A percentile compares a stretch with the other conserved stretches of the same genome.
phyloP scores from a whole-genome alignment of 2,113 vertebrate genomes.

The Rhabdornis inornatus region DNA sequence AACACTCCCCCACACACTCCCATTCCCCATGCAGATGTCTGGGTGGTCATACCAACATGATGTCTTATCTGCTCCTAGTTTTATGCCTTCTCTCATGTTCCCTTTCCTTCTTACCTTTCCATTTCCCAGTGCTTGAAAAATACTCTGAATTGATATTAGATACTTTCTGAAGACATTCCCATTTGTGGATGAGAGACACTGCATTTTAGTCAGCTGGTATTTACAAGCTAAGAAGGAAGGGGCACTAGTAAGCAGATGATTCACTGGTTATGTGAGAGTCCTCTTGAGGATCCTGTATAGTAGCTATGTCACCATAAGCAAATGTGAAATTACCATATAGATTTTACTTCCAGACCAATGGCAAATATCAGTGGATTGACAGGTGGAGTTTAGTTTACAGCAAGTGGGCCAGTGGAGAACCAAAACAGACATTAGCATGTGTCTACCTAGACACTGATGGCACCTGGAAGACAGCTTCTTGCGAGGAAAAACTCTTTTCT shows the following conservation, averaged over 20 bases:
- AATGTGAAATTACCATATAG: background rate
- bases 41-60: background rate
- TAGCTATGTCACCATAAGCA: background rate
- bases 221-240: background rate
- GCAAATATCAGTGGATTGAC: conserved; percentile 84
- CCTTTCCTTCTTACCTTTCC: background rate
- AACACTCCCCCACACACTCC: background rate
- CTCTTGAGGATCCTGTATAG: background rate
- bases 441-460: conserved; percentile 83
- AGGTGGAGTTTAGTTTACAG: conserved; percentile 83
- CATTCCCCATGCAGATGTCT: background rate
- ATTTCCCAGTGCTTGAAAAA: background rate
- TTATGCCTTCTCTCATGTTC: background rate
- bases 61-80: background rate
- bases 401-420: conserved; percentile 85
- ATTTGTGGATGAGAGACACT: background rate
- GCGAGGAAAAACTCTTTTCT: conserved; percentile 75
- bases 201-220: background rate
- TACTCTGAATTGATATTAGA: background rate
- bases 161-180: background rate
- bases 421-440: conserved; percentile 80
- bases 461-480: conserved; percentile 85
- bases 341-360: conserved; percentile 75
- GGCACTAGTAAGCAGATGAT: background rate
- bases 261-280: background rate